Base-by-base conservation (phyloP, 2,113 vertebrate genomes). In the Marmota flaviventris region DNA sequence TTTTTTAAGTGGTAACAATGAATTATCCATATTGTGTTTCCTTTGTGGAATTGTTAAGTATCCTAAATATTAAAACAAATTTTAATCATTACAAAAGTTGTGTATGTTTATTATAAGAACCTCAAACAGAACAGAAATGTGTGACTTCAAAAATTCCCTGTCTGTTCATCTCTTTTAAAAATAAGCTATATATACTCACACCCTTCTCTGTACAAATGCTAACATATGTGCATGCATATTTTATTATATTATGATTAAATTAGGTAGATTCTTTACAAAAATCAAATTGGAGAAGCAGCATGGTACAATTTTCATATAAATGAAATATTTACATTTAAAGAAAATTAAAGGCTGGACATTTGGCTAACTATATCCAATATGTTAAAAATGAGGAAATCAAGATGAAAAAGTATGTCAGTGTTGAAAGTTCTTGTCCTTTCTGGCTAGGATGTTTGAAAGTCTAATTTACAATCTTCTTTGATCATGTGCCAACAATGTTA, bases 171-270 rank as follows among this genome's bases (percentile, higher is more conserved):
- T 86, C 32, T 83, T 89, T 78, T 37, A 94, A 92, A 94, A 93
- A 95, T 83, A 93, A 93, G 81, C n/a, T 27, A 5, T 61, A 16
- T 39, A 29, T 88, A 72, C 16, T 91, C 58, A 63, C 0, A 85
- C 1, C 10, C n/a, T 81, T 96, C 95, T 90, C 45, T 92, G 10
- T 95, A 84, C 48, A 88, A 92, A 63, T 91, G 77, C 48, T 93
- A 70, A 77, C 83, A 69, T 92, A 88, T 84, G 79, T 91, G 14
- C 86, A 58, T 88, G 70, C 48, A 69, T 93, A 90, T 79, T 97
- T 92, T 92, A 65, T 94, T 91, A 42, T 75, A 73, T 91, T 82
- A 84, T 95, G 37, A 72, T 90, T 97, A 84, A 94, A 81, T 83
- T 93, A 70, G 32, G 63, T 69, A 77, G 42, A 25, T 78, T 69